Percentiles rank a stretch among this genome's conserved stretches.
Evolutionary conservation across 2,113 vertebrate genomes (phyloP).

Genomic region (Cavia porcellus): DNA sequence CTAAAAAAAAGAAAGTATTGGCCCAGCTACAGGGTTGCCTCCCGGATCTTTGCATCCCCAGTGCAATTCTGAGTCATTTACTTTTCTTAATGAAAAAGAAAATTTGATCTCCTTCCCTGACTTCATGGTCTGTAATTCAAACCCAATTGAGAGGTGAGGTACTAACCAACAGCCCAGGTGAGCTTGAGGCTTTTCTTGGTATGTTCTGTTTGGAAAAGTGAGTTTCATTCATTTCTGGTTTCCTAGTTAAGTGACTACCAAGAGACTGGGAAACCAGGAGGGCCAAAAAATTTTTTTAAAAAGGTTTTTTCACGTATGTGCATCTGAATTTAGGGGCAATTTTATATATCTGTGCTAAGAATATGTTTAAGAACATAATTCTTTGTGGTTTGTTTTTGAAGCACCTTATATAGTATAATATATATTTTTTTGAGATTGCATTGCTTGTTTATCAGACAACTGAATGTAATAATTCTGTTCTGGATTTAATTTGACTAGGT

Average conservation of each 20-base stretch:
- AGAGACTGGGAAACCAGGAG: constrained; percentile 51
- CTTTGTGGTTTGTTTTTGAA: constrained; percentile 82
- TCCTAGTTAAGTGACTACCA: constrained; percentile 58
- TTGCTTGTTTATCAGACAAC: constrained; percentile 86
- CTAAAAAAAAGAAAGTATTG: neutral
- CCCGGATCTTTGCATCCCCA: neutral
- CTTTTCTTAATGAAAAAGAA: constrained; percentile 55
- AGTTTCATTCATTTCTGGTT: constrained; percentile 38
- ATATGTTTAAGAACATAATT: constrained; percentile 74
- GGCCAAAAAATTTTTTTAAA: neutral
- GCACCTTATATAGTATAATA: constrained; percentile 88
- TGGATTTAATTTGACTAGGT: constrained; percentile 82
- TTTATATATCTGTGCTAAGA: constrained; percentile 76
- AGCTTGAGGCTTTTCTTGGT: constrained; percentile 55
- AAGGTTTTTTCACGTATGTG: constrained; percentile 35
- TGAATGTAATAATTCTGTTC: constrained; percentile 88
- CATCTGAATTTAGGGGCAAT: constrained; percentile 74
- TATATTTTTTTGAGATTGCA: constrained; percentile 83
- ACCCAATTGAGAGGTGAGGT: neutral
- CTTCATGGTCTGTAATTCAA: neutral
- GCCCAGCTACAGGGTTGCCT: constrained; percentile 38
- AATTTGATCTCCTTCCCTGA: constrained; percentile 21
- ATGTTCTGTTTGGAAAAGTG: constrained; percentile 47
- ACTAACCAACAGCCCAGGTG: neutral
- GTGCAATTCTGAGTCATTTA: neutral